Evolutionary conservation across 2,113 vertebrate genomes (phyloP), one percentile per base, ranked within the genome.

Genomic region (Eurypyga helias): DNA sequence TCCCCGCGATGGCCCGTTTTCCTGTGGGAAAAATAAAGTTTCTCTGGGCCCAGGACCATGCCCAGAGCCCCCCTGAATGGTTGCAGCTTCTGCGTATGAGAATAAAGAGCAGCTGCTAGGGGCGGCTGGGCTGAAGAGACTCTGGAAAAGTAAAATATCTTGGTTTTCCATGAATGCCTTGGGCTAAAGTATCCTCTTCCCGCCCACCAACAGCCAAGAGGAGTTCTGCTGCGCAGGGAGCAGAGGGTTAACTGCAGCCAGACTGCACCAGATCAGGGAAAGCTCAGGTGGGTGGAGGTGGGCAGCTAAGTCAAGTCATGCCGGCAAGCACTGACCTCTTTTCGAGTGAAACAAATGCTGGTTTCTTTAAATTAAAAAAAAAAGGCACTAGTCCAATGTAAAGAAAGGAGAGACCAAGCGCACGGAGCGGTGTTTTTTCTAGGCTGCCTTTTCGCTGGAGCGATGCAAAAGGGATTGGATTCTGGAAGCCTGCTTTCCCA

Each of bases 321-420:
- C 72, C 87, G 48, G 9, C 83, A 75, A 73, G 82, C 2, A 0
- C 38, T 41, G 89, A 94, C 89, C 87, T 85, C 94, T 75, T 96
- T 91, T 38, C n/a, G 55, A 96, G 95, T 52, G 60, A 71, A 95
- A 91, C 89, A 94, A 94, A 90, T 26, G 95, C 93, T 81, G 85
- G 91, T 88, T 96, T 95, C 96, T 97, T 96, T 95, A 96, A 96
- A 94, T 91, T 83, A 73, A 77, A 54, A 45, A 41, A 41, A 41
- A 95, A 87, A 94, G 95, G 94, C 97, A 92, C 70, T 38, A 85
- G 28, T 95, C 97, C 97, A 97, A 97, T 69, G 82, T 95, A 97
- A 97, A 97, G 95, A 96, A 96, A 97, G 93, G 75, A 93, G 94
- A 95, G 91, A 83, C 71, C 60, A 3, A 78, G 87, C 0, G 23